Base-by-base conservation (phyloP, 2,888 invertebrate species). In the Trachelus troglodyta region DNA sequence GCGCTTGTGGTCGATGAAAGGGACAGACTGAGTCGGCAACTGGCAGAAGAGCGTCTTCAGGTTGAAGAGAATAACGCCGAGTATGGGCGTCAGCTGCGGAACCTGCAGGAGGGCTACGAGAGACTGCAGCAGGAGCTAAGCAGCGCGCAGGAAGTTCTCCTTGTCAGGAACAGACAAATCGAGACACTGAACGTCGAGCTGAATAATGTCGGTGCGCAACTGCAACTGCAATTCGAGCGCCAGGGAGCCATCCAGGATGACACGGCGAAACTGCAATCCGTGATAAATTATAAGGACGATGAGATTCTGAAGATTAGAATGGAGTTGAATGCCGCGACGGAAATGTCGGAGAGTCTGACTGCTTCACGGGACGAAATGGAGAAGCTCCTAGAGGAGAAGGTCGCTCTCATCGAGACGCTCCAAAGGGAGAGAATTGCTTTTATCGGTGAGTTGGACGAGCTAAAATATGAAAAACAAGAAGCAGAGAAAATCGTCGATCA, bases 281-380 rank as follows among this genome's bases (percentile, higher is more conserved):
- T 74, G 6, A 31, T 71, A 15, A 34, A 31, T 74, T 73, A 75
- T 15, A 69, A 69, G 30, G 69, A 37, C n/a, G 78, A 79, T 30
- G 73, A 81, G 2, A 80, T 40, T 1, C 15, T 74, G 31, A 81
- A 80, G n/a, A 86, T 80, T 85, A 90, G 83, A 86, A 88, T 79
- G 81, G 87, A 80, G 69, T 33, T 69, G 31, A 33, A 30, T 30
- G 69, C 69, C 33, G 69, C 30, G 12, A 6, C 6, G 30, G 33
- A 30, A 33, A 3, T 23, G 0, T 4, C 33, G 15, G 3, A 69
- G 69, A 30, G 69, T 31, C 31, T 69, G 69, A 30, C 30, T 12
- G 40, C 40, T 40, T 4, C 40, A 0, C 40, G 15, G 40, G 69
- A 69, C 30, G 69, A 69, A 33, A 6, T 15, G 40, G 4, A 15